These are phyloP conservation scores for Ptilorrhoa leucosticta DNA, from an alignment of 2,113 vertebrate species.

Conservation along the genomic window DNA sequence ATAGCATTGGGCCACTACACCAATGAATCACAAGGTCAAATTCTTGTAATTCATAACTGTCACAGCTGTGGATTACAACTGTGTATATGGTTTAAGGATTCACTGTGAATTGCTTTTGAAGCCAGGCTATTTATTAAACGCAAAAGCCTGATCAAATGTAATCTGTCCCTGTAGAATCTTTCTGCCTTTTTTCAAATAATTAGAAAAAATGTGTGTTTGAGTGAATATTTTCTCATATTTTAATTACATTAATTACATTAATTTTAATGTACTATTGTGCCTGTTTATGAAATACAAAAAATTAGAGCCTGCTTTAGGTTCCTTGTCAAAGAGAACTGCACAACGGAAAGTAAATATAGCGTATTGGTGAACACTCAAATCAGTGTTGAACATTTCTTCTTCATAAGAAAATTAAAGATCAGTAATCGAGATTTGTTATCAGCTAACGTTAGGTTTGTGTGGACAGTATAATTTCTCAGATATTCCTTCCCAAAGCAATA, in stretches of 20 bases:
- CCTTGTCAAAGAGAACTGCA: not conserved
- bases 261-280: not conserved
- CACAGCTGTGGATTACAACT: conserved; percentile 16
- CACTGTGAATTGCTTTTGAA: not conserved
- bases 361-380: not conserved
- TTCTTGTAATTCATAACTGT: conserved; percentile 35
- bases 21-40: conserved; percentile 33
- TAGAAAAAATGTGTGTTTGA: not conserved
- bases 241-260: not conserved
- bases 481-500: not conserved
- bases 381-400: not conserved
- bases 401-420: not conserved
- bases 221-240: not conserved
- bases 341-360: not conserved
- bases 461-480: not conserved
- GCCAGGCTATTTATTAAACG: not conserved
- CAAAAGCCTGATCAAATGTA: not conserved
- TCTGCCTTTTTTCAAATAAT: not conserved
- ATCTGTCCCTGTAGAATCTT: not conserved
- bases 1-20: not conserved
- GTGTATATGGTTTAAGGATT: not conserved
- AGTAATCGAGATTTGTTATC: not conserved
- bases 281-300: not conserved
- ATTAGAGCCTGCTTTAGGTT: not conserved
- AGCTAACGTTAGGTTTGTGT: not conserved